phyloP scores from a whole-genome alignment of 2,113 vertebrate species.

The Blennius ocellaris region DNA sequence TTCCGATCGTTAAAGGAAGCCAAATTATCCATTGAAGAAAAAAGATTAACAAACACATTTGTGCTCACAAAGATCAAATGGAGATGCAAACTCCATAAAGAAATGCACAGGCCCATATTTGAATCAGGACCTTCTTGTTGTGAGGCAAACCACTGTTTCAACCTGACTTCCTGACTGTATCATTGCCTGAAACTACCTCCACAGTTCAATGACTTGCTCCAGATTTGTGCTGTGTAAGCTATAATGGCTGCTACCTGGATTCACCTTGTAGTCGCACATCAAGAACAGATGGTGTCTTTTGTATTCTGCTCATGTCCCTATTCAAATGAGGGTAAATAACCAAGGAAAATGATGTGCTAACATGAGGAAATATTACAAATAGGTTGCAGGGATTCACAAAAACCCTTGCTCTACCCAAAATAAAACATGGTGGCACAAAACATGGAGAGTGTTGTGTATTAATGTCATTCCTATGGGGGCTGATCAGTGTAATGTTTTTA shows the following conservation, averaged over 20 bases:
- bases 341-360: background rate
- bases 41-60: too few relatives aligned
- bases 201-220: too few relatives aligned
- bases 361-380: background rate
- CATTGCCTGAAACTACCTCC: too few relatives aligned
- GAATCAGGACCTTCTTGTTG: too few relatives aligned
- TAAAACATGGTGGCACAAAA: background rate
- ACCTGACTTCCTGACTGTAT: too few relatives aligned
- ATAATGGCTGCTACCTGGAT: constrained; percentile 26
- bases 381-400: constrained; percentile 6
- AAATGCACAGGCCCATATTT: too few relatives aligned
- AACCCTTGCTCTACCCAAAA: background rate
- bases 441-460: too few relatives aligned
- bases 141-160: too few relatives aligned
- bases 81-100: too few relatives aligned
- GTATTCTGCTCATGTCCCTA: constrained; percentile 31
- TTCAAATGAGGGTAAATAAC: constrained; percentile 27
- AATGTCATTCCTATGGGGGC: background rate
- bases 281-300: constrained; percentile 30
- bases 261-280: constrained; percentile 21
- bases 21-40: too few relatives aligned
- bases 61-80: too few relatives aligned
- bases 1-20: too few relatives aligned
- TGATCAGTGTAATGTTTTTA: background rate
- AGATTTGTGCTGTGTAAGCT: background rate